Conservation (phyloP, 2,113 vertebrate species). For the Bothrops jararaca region DNA sequence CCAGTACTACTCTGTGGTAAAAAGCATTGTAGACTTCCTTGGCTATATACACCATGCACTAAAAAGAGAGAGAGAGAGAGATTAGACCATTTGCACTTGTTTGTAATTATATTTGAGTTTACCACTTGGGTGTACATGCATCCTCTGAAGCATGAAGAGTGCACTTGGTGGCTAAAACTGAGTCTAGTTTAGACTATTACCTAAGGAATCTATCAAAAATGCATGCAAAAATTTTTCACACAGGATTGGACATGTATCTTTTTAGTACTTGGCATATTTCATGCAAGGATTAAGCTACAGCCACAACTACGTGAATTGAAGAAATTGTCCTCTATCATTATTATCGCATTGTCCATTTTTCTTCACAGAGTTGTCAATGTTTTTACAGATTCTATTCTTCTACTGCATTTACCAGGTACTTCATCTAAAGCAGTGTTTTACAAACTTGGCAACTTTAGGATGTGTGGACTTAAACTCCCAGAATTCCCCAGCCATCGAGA, state of each 20-base stretch:
- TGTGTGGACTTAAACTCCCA: background rate
- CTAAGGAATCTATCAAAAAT: background rate
- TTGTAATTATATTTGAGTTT: background rate
- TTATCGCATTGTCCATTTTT: background rate
- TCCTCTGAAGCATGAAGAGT: background rate
- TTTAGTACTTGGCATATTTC: background rate
- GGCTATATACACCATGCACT: background rate
- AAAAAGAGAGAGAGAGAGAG: background rate
- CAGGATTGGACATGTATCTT: background rate
- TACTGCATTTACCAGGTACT: background rate
- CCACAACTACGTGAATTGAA: background rate
- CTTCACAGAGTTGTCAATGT: background rate
- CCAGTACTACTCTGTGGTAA: background rate
- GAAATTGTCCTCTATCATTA: background rate
- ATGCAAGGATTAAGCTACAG: background rate
- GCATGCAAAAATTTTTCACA: background rate
- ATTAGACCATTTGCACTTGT: background rate
- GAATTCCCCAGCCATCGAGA: background rate
- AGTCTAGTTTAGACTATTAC: background rate
- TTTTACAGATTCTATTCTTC: background rate
- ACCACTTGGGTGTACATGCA: background rate
- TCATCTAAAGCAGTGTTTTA: background rate
- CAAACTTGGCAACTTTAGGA: background rate
- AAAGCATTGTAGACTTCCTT: background rate
- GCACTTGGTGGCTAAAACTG: background rate